These are phyloP conservation scores for Diprion similis DNA, from an alignment of 1,140 invertebrate genomes.

Conservation along the genomic window DNA sequence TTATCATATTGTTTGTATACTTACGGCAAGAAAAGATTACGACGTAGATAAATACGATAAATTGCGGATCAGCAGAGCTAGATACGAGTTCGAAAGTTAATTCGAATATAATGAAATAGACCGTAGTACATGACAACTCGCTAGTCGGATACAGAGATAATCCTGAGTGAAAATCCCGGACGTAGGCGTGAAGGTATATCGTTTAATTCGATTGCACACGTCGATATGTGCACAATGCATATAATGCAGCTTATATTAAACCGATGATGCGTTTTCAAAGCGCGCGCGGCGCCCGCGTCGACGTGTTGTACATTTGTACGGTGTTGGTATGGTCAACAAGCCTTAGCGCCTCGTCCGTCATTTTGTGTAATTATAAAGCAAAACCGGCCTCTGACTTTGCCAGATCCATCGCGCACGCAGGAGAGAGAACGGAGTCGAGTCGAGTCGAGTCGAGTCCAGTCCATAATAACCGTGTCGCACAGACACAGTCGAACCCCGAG, in stretches of 20 bases:
- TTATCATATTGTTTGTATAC: too few relatives aligned
- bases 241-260: background rate
- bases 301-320: slow-evolving; percentile 9
- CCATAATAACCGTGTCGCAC: slow-evolving; percentile 7
- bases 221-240: background rate
- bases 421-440: too few relatives aligned
- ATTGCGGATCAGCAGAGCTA: too few relatives aligned
- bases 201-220: background rate
- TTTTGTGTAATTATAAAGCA: slow-evolving; percentile 31
- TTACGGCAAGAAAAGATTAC: too few relatives aligned
- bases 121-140: too few relatives aligned
- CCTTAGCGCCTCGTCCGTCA: slow-evolving; percentile 28
- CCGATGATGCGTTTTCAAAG: background rate
- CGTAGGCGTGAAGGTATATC: too few relatives aligned
- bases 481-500: background rate
- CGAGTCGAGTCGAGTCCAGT: background rate
- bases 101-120: too few relatives aligned
- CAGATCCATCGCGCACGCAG: too few relatives aligned
- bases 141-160: too few relatives aligned
- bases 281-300: background rate
- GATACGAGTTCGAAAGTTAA: too few relatives aligned
- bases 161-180: too few relatives aligned
- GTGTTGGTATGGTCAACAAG: slow-evolving; percentile 20
- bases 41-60: too few relatives aligned
- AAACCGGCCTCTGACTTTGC: slow-evolving; percentile 6